These are phyloP conservation scores for Hoplodrina blanda DNA, from an alignment of 2,888 invertebrate species.

Conservation along the genomic window DNA sequence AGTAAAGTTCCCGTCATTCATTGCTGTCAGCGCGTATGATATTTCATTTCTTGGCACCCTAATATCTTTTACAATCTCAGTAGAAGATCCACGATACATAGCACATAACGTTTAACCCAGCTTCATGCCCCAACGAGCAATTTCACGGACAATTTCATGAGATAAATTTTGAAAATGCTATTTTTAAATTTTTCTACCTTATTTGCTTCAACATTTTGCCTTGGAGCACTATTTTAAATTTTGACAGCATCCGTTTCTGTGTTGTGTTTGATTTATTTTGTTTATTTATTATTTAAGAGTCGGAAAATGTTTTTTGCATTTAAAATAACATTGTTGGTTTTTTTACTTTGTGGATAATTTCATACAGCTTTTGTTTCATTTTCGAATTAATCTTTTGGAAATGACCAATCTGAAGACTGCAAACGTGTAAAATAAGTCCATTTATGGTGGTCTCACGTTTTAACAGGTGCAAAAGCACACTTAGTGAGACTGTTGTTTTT, in stretches of 20 bases:
- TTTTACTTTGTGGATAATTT: neutral
- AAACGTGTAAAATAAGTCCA: no score
- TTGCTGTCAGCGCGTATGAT: conserved; percentile 37
- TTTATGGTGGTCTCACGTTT: no score
- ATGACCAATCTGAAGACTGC: no score
- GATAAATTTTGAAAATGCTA: conserved; percentile 70
- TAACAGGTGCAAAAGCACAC: no score
- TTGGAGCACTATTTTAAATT: conserved; percentile 42
- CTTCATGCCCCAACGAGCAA: conserved; percentile 68
- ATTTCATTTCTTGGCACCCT: conserved; percentile 48
- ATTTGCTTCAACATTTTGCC: conserved; percentile 56
- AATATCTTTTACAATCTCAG: conserved; percentile 63
- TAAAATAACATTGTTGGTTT: neutral
- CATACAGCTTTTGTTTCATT: no score
- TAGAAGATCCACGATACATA: conserved; percentile 63
- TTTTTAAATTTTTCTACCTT: conserved; percentile 67
- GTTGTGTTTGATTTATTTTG: conserved; percentile 43
- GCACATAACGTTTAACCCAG: conserved; percentile 63
- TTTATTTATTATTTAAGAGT: conserved; percentile 7
- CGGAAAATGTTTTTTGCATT: neutral
- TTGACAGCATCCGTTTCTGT: conserved; percentile 41
- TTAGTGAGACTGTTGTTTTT: no score
- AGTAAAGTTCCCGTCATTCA: conserved; percentile 24
- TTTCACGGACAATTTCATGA: conserved; percentile 73
- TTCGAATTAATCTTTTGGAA: no score